phyloP scores from a whole-genome alignment of 2,797 vertebrate species.

The Xiphophorus birchmanni region DNA sequence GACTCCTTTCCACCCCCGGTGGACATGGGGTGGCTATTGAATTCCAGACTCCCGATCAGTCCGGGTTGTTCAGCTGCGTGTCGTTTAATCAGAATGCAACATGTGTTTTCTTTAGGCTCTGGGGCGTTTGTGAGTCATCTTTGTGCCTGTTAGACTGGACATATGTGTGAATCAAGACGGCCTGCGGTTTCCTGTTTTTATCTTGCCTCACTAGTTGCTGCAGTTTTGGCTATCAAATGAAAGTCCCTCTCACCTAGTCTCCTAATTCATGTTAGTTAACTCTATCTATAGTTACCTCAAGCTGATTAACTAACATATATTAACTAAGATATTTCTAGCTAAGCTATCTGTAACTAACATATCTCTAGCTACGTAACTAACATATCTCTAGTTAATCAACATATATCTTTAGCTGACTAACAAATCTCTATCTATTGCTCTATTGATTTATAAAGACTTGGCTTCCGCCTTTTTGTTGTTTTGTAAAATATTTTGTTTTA shows the following conservation, averaged over 20 bases:
- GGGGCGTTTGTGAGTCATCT: background rate
- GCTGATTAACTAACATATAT: too few relatives aligned
- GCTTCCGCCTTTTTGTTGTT: too few relatives aligned
- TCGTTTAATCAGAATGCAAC: slow-evolving; percentile 18
- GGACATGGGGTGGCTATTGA: slow-evolving; percentile 58
- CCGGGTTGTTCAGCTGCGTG: slow-evolving; percentile 22
- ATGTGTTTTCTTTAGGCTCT: slow-evolving; percentile 4
- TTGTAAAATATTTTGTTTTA: too few relatives aligned
- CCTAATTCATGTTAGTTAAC: too few relatives aligned
- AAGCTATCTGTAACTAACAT: too few relatives aligned
- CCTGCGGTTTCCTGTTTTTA: slow-evolving; percentile 20
- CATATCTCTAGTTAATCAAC: too few relatives aligned
- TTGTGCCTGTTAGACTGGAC: background rate
- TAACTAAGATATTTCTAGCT: too few relatives aligned
- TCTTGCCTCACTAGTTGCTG: slow-evolving; percentile 4
- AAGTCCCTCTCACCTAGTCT: background rate
- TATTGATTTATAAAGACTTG: too few relatives aligned
- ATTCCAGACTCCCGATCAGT: slow-evolving; percentile 38
- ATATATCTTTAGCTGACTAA: too few relatives aligned
- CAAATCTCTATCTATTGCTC: too few relatives aligned
- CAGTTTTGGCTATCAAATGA: background rate
- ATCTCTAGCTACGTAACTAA: too few relatives aligned
- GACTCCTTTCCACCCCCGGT: slow-evolving; percentile 29
- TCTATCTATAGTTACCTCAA: too few relatives aligned
- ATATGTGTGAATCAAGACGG: background rate